phyloP scores from a whole-genome alignment of 2,113 vertebrate species.

The Hypanus sabinus region DNA sequence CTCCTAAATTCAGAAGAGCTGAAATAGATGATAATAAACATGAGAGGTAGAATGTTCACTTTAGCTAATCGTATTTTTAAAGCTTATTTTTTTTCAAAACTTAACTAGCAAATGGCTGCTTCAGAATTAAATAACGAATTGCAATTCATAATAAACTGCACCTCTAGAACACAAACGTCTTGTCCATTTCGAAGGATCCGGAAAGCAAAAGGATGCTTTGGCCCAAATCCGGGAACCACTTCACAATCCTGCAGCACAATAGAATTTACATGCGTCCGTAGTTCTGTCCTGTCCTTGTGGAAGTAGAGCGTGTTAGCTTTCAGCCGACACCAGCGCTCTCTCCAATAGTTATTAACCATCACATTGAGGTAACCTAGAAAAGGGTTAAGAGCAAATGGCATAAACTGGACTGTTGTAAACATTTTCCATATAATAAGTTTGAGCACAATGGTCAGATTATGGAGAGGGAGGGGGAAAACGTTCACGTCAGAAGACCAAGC shows the following conservation, averaged over 20 bases:
- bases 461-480: too few species aligned
- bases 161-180: conserved; percentile 79
- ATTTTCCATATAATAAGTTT: not conserved
- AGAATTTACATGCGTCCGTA: conserved; percentile 64
- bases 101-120: not conserved
- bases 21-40: not conserved
- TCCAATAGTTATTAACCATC: conserved; percentile 82
- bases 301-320: conserved; percentile 73
- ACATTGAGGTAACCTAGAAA: conserved; percentile 74
- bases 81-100: too few species aligned
- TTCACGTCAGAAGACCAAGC: not conserved
- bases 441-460: not conserved
- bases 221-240: conserved; percentile 79
- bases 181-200: conserved; percentile 71
- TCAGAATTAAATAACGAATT: not conserved
- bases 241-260: conserved; percentile 75
- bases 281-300: conserved; percentile 73
- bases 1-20: not conserved
- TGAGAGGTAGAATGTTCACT: not conserved
- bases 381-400: not conserved
- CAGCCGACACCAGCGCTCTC: conserved; percentile 83
- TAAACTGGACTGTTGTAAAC: not conserved
- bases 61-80: not conserved
- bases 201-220: conserved; percentile 88
- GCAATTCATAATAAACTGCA: conserved; percentile 43